These are phyloP conservation scores for Drosophila rubida DNA, from an alignment of 2,888 invertebrate species.

Conservation along the genomic window DNA sequence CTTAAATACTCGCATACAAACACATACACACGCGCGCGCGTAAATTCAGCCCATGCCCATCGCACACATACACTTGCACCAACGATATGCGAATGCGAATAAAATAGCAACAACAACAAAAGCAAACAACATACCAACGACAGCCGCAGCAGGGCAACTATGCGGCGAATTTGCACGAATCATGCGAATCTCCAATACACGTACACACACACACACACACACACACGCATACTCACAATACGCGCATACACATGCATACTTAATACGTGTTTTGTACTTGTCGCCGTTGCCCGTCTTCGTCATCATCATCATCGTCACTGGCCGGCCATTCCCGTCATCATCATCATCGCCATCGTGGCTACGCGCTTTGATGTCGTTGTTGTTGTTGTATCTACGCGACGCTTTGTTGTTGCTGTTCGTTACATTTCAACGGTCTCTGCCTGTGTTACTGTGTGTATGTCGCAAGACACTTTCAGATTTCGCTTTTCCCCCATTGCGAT, in stretches of 20 bases:
- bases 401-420: conserved; percentile 33
- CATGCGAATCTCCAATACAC: conserved; percentile 80
- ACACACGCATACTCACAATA: conserved; percentile 17
- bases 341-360: conserved; percentile 62
- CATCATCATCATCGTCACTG: conserved; percentile 54
- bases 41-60: conserved; percentile 35
- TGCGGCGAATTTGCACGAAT: conserved; percentile 81
- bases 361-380: conserved; percentile 18
- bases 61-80: conserved; percentile 47
- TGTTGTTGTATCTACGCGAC: conserved; percentile 47
- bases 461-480: conserved; percentile 24
- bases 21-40: conserved; percentile 2
- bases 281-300: conserved; percentile 61
- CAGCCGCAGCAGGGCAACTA: conserved; percentile 58
- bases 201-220: conserved; percentile 21
- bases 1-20: conserved; percentile 31
- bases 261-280: conserved; percentile 81
- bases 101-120: conserved; percentile 70
- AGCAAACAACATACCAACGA: conserved; percentile 55
- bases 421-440: conserved; percentile 21
- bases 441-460: not conserved
- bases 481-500: conserved; percentile 23
- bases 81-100: conserved; percentile 80
- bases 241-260: conserved; percentile 49
- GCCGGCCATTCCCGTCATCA: conserved; percentile 60